Conservation (phyloP, 30 jellyfish, hydroid and myxozoan genomes). For the Mastigias papua region DNA sequence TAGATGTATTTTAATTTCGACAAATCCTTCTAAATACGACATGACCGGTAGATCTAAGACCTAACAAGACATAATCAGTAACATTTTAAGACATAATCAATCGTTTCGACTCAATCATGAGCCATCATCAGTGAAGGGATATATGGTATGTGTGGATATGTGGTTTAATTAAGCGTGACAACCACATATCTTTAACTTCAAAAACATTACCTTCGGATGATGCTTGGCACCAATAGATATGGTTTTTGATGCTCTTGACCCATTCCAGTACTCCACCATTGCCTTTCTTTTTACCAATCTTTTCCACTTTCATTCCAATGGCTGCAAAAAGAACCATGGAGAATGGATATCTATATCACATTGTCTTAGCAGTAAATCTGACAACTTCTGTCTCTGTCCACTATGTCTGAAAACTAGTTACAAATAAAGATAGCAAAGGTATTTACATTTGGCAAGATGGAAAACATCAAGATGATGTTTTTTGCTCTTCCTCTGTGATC, state of each 20-base stretch:
- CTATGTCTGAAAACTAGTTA: neutral
- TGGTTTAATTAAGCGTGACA: too few species aligned
- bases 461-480: constrained; percentile 43
- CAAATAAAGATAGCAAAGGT: neutral
- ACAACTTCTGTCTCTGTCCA: neutral
- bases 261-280: constrained; percentile 14
- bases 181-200: constrained; percentile 13
- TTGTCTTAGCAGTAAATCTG: too few species aligned
- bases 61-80: too few species aligned
- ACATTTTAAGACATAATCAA: too few species aligned
- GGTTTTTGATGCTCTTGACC: constrained; percentile 34
- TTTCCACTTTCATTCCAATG: constrained; percentile 29
- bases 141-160: too few species aligned
- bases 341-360: too few species aligned
- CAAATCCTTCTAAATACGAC: too few species aligned
- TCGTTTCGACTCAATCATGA: too few species aligned
- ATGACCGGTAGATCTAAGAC: too few species aligned
- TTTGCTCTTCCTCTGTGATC: neutral
- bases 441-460: constrained; percentile 49
- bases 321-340: too few species aligned
- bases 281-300: constrained; percentile 32
- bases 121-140: too few species aligned
- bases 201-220: constrained; percentile 19
- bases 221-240: constrained; percentile 34
- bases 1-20: too few species aligned